Evolutionary conservation across 92 coral and sea anemone genomes (phyloP).

Genomic region (Epizoanthus rinbou): DNA sequence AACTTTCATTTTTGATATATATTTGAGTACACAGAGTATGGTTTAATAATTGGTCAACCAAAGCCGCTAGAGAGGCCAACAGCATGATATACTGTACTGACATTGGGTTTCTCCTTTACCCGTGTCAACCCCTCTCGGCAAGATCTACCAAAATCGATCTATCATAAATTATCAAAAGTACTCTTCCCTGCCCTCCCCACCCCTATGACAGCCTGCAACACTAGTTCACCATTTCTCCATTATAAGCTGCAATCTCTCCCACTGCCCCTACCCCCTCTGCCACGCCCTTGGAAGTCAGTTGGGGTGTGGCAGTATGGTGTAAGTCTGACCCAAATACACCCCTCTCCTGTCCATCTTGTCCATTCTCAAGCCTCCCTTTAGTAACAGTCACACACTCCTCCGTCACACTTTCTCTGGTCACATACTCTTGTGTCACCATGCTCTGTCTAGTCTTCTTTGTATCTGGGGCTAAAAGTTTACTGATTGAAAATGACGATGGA

Average conservation of each 20-base stretch:
- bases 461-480: slow-evolving; percentile 76
- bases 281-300: slow-evolving; percentile 78
- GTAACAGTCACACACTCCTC: slow-evolving; percentile 45
- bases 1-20: no score
- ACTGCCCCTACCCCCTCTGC: slow-evolving; percentile 71
- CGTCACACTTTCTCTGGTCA: slow-evolving; percentile 36
- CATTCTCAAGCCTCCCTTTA: slow-evolving; percentile 61
- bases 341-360: slow-evolving; percentile 62
- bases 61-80: no score
- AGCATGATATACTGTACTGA: no score
- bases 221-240: slow-evolving; percentile 70
- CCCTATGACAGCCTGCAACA: background rate
- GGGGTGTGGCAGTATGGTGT: slow-evolving; percentile 51
- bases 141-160: no score
- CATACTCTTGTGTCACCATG: background rate
- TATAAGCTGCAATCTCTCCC: slow-evolving; percentile 64
- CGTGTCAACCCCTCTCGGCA: no score
- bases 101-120: no score
- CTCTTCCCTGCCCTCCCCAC: background rate
- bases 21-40: no score
- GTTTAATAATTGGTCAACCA: no score
- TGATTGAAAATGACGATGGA: slow-evolving; percentile 77
- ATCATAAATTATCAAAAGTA: background rate
- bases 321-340: slow-evolving; percentile 33
- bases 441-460: slow-evolving; percentile 51